phyloP scores from a whole-genome alignment of 2,113 vertebrate species.

The Numida meleagris region DNA sequence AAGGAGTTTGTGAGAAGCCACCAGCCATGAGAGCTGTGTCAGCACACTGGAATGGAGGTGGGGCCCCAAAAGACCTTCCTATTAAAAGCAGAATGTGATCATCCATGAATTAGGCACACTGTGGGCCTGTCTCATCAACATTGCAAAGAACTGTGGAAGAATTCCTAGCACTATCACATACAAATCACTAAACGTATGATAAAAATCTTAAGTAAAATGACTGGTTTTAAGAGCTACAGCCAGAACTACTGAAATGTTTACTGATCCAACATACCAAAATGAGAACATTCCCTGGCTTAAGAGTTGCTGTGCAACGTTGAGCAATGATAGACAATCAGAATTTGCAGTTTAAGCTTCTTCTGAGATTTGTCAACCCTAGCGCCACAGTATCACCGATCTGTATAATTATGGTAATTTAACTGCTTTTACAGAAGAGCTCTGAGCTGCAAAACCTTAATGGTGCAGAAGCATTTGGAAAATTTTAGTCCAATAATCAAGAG shows the following conservation, averaged over 20 bases:
- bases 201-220: not conserved
- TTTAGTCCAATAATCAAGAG: not conserved
- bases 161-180: not conserved
- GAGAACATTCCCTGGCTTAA: not conserved
- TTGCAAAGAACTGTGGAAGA: not conserved
- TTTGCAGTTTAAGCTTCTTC: not conserved
- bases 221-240: not conserved
- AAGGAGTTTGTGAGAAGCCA: not conserved
- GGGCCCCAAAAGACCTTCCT: not conserved
- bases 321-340: not conserved
- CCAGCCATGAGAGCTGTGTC: not conserved
- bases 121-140: not conserved
- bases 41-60: not conserved
- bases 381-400: not conserved
- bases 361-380: not conserved
- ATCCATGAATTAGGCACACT: not conserved
- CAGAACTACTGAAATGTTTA: not conserved
- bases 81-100: not conserved
- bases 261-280: not conserved
- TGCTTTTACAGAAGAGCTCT: not conserved
- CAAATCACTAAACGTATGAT: not conserved
- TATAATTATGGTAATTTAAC: not conserved
- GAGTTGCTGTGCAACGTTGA: not conserved
- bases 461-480: not conserved
- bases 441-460: not conserved